These are phyloP conservation scores for Eucidaris tribuloides DNA, from an alignment of 35 echinoderm and acorn worm species.

Conservation along the genomic window DNA sequence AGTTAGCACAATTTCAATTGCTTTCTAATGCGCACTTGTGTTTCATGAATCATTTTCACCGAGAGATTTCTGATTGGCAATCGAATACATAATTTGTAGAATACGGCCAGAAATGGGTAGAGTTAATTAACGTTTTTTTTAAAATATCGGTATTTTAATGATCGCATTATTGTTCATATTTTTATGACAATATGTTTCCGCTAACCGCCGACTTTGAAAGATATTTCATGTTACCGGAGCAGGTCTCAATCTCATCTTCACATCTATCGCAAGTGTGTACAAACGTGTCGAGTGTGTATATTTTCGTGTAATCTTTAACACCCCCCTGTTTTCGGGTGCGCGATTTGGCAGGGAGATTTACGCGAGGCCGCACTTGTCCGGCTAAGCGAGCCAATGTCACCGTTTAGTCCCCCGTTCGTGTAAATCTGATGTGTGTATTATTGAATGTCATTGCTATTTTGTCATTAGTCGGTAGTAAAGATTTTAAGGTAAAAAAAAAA, in stretches of 20 bases:
- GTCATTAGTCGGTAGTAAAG: too few relatives aligned
- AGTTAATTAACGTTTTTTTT: neutral
- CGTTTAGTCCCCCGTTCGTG: neutral
- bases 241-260: neutral
- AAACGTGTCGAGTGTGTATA: neutral
- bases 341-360: neutral
- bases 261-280: neutral
- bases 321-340: neutral
- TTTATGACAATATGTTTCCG: neutral
- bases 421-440: neutral
- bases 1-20: too few relatives aligned
- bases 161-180: neutral
- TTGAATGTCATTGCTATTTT: neutral
- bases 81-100: neutral
- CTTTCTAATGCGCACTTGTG: too few relatives aligned
- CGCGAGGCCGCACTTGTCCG: neutral
- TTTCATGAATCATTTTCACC: too few relatives aligned
- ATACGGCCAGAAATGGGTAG: neutral
- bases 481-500: neutral
- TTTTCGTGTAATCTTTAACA: neutral
- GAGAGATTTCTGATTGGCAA: too few relatives aligned
- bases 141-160: neutral
- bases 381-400: too few relatives aligned
- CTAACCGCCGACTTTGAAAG: neutral
- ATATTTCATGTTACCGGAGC: neutral